A percentile compares a stretch with the other conserved stretches of the same genome.
Evolutionary conservation across 2,113 vertebrate species (phyloP).

Genomic region (Eulacestoma nigropectus): DNA sequence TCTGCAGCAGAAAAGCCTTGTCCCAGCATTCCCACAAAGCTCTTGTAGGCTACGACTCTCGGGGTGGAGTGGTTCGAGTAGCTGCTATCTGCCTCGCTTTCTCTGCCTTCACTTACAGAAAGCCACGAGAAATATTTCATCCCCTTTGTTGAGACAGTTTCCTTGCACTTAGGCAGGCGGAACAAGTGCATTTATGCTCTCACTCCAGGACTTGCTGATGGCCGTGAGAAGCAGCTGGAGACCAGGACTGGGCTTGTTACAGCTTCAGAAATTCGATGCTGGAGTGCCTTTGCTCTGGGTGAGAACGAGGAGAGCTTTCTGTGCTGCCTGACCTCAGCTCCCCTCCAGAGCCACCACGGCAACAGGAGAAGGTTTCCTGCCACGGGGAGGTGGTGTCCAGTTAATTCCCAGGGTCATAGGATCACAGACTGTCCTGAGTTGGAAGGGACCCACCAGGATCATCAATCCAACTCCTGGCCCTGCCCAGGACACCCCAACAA

Average conservation of each 20-base stretch:
- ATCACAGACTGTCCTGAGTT: not conserved
- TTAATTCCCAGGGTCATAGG: not conserved
- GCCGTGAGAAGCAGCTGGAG: not conserved
- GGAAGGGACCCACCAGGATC: not conserved
- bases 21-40: not conserved
- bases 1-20: not conserved
- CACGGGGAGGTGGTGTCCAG: not conserved
- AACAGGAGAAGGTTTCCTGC: not conserved
- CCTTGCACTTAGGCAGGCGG: not conserved
- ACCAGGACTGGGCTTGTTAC: not conserved
- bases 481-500: not conserved
- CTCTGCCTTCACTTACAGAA: not conserved
- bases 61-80: not conserved
- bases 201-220: not conserved
- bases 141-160: conserved; percentile 1
- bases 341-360: not conserved
- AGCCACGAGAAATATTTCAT: conserved; percentile 24
- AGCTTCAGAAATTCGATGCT: not conserved
- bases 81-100: not conserved
- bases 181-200: conserved; percentile 40
- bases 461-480: not conserved
- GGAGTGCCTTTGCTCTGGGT: not conserved
- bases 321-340: not conserved
- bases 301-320: not conserved
- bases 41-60: not conserved